Evolutionary conservation across 2,797 vertebrate species (phyloP).

Genomic region (Rhinoraja longicauda): DNA sequence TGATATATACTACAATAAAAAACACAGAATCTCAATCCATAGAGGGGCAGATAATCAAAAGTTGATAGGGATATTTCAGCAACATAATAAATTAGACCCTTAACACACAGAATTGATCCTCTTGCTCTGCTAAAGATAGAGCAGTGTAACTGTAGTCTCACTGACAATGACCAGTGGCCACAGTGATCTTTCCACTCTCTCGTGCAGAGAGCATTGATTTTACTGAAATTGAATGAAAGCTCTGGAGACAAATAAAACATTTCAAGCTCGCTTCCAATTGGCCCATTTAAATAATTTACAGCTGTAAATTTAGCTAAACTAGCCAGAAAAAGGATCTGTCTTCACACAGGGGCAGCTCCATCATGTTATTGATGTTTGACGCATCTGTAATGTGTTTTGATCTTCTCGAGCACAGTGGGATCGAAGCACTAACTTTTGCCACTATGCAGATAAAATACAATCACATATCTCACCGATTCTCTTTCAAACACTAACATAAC

Average conservation of each 20-base stretch:
- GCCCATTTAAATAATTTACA: not conserved
- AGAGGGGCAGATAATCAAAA: no score
- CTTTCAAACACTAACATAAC: not conserved
- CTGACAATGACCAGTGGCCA: not conserved
- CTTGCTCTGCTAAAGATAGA: not conserved
- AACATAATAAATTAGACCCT: not conserved
- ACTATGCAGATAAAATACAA: not conserved
- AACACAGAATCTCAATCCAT: no score
- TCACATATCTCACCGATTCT: not conserved
- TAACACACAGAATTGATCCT: not conserved
- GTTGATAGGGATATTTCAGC: not conserved
- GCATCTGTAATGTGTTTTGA: not conserved
- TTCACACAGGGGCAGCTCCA: no score
- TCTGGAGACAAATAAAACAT: not conserved
- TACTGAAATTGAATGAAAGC: not conserved
- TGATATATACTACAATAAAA: no score
- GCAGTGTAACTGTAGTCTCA: not conserved
- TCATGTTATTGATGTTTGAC: no score
- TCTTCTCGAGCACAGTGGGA: not conserved
- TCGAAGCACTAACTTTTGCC: not conserved
- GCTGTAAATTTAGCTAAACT: not conserved
- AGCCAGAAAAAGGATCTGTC: not conserved
- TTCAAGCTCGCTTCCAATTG: not conserved
- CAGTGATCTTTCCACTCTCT: not conserved
- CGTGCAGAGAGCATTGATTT: not conserved